Evolutionary conservation across 2,113 vertebrate genomes (phyloP).

Genomic region (Hemichromis elongatus): DNA sequence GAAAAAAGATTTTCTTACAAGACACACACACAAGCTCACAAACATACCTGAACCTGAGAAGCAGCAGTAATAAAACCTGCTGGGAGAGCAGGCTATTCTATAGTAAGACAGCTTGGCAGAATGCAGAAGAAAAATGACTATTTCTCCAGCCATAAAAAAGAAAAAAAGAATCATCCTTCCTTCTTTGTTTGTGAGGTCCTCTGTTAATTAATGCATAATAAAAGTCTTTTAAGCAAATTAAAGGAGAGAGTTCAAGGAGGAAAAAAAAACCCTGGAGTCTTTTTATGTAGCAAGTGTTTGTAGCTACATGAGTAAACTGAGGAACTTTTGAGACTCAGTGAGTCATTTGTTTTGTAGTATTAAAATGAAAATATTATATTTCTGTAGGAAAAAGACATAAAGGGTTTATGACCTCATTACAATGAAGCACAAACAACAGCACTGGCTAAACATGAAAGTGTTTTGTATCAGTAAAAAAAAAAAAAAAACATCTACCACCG

Average conservation of each 20-base stretch:
- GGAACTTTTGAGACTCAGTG: neutral
- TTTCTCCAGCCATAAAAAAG: neutral
- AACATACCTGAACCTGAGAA: neutral
- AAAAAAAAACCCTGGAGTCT: neutral
- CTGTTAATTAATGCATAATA: neutral
- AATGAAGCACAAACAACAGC: neutral
- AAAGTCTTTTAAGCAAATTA: neutral
- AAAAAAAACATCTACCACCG: neutral
- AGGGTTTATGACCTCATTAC: neutral
- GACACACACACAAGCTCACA: neutral
- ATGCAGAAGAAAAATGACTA: neutral
- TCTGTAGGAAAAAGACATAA: neutral
- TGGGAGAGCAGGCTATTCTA: neutral
- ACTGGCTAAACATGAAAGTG: neutral
- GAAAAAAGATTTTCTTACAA: neutral
- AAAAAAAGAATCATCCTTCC: neutral
- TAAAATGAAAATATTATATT: neutral
- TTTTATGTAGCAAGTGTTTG: neutral
- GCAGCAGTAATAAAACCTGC: neutral
- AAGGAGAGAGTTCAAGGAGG: neutral
- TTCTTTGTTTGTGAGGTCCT: neutral
- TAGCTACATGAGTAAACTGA: neutral
- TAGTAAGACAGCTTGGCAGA: neutral
- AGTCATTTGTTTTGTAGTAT: neutral
- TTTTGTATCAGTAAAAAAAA: neutral